A percentile compares a stretch with the other conserved stretches of the same genome.
phyloP scores from a whole-genome alignment of 2,888 invertebrate genomes.

The Hirtodrosophila duncani region DNA sequence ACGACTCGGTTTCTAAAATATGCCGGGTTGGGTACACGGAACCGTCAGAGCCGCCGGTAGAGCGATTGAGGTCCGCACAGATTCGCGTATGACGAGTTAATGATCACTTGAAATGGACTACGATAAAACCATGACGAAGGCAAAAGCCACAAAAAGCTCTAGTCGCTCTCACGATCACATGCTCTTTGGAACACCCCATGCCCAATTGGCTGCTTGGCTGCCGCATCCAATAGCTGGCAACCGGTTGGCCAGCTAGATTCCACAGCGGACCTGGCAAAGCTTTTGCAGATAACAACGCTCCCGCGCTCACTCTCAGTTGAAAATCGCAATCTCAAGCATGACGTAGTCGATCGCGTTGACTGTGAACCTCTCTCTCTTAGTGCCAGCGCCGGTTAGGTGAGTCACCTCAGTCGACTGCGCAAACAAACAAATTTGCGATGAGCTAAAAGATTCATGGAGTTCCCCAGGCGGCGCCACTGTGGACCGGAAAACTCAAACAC shows the following conservation, averaged over 20 bases:
- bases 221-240: conserved; percentile 1
- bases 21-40: too few species aligned
- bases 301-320: conserved; percentile 6
- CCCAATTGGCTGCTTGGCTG: neutral
- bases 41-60: too few species aligned
- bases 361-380: neutral
- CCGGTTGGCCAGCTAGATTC: conserved; percentile 20
- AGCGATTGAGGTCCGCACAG: conserved; percentile 38
- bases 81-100: conserved; percentile 42
- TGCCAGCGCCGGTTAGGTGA: conserved; percentile 25
- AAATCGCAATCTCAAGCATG: conserved; percentile 38
- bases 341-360: conserved; percentile 58
- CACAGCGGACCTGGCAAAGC: conserved; percentile 24
- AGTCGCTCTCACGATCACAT: conserved; percentile 2
- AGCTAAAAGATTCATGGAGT: conserved; percentile 42
- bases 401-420: conserved; percentile 31
- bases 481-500: neutral
- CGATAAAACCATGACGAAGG: conserved; percentile 55
- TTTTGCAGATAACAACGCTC: conserved; percentile 13
- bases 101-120: conserved; percentile 41
- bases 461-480: conserved; percentile 52
- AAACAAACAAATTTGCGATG: conserved; percentile 28
- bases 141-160: conserved; percentile 43
- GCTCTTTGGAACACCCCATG: neutral
- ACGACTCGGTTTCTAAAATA: too few species aligned